A percentile compares a stretch with the other conserved stretches of the same genome.
These are phyloP conservation scores for Threskiornis aethiopicus DNA, from an alignment of 2,797 vertebrate genomes.

Conservation along the genomic window DNA sequence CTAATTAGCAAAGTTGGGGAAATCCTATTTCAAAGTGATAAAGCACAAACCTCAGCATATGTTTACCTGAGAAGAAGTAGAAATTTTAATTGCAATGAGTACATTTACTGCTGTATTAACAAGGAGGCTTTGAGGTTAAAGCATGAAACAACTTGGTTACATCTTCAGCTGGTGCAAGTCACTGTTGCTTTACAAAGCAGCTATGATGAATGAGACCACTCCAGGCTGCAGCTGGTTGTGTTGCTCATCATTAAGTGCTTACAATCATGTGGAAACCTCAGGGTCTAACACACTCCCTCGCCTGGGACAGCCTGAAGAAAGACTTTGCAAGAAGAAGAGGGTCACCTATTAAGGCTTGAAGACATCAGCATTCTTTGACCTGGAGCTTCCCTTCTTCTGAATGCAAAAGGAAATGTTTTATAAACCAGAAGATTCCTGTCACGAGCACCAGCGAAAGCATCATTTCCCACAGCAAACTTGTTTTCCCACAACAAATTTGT, in stretches of 20 bases:
- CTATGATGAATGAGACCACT: background rate
- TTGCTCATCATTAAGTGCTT: background rate
- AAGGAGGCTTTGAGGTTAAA: background rate
- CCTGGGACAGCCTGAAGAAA: background rate
- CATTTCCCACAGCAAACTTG: background rate
- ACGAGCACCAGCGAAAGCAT: background rate
- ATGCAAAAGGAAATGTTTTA: background rate
- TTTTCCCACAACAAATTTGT: background rate
- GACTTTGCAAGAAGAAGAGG: background rate
- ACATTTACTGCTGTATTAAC: background rate
- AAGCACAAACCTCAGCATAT: constrained; percentile 42
- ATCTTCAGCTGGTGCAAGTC: background rate
- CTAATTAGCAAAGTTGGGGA: constrained; percentile 45
- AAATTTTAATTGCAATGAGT: background rate
- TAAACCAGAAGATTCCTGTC: background rate
- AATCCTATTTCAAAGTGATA: constrained; percentile 18
- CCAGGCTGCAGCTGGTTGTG: background rate
- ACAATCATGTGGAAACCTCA: rapidly evolving
- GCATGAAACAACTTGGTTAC: background rate
- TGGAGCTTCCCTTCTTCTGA: background rate
- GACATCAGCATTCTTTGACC: background rate
- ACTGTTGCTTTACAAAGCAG: background rate
- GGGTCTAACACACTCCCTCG: background rate
- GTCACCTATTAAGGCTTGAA: background rate
- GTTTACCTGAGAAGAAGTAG: background rate